Evolutionary conservation across 2,888 invertebrate species (phyloP).

Genomic region (Petrolisthes manimaculis): DNA sequence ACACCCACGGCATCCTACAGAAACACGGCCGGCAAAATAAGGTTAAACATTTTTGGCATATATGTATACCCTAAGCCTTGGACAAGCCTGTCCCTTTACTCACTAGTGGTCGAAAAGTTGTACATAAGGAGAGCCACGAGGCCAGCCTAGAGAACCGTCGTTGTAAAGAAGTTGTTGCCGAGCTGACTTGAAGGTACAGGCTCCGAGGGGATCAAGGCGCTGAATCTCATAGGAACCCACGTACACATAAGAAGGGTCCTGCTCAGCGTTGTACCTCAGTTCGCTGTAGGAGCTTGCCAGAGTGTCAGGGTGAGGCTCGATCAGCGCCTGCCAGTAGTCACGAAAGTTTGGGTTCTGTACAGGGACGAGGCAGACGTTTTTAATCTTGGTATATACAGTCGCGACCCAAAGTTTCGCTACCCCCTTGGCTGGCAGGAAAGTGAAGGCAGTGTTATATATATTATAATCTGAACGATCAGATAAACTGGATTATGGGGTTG

Average conservation of each 20-base stretch:
- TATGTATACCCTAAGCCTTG: background rate
- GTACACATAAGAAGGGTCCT: slow-evolving; percentile 42
- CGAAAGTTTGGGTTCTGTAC: slow-evolving; percentile 42
- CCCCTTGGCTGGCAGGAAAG: too few species aligned
- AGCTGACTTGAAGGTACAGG: slow-evolving; percentile 52
- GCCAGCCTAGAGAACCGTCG: slow-evolving; percentile 57
- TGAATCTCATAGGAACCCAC: slow-evolving; percentile 58
- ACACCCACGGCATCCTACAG: too few species aligned
- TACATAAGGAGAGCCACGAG: slow-evolving; percentile 41
- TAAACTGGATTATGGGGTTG: too few species aligned
- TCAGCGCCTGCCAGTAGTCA: slow-evolving; percentile 45
- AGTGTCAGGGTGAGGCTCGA: slow-evolving; percentile 54
- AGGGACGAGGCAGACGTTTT: background rate
- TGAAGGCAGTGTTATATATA: too few species aligned
- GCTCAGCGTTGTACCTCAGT: slow-evolving; percentile 36
- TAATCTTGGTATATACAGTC: too few species aligned
- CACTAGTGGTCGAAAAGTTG: slow-evolving; percentile 53
- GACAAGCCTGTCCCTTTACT: background rate
- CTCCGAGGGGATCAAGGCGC: slow-evolving; percentile 45
- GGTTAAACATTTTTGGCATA: too few species aligned
- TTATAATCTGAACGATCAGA: too few species aligned
- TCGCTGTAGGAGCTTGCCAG: slow-evolving; percentile 25
- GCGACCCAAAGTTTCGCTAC: too few species aligned
- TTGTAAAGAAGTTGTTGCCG: slow-evolving; percentile 55
- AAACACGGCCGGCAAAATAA: too few species aligned